Base-by-base conservation (phyloP, 1,140 invertebrate genomes). In the Holotrichia oblita region DNA sequence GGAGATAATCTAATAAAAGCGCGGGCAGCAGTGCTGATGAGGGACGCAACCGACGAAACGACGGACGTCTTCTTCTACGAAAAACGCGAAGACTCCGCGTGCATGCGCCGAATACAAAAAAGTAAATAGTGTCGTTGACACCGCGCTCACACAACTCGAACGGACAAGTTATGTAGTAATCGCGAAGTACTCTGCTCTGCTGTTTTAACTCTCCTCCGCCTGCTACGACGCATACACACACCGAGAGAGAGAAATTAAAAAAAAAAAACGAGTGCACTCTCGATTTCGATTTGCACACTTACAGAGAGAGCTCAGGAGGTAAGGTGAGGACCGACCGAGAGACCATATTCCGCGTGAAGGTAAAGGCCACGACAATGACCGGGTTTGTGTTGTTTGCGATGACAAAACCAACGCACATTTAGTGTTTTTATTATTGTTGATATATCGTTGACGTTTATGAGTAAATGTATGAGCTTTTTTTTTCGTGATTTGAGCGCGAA, bases 341-440 rank as follows among this genome's bases (percentile, higher is more conserved):
- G 27, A 34, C 27, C 27, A 34, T 34, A 34, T 34, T 34, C 27
- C 27, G 27, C 27, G 82, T 83, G 79, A 84, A 85, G 83, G 81
- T 83, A 83, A 84, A 84, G 85, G 82, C 83, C 85, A 80, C 80
- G 85, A 82, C 83, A 85, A 84, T 85, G 84, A 85, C 84, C 84
- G 83, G 77, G 77, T 78, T 24, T 42, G 69, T 72, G 41, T 20
- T 34, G 72, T 78, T 20, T 76, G 34, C 55, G 48, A 12, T 74
- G 12, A 17, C 27, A 69, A 12, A 10, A 34, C 22, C 20, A 27
- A 27, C 8, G 22, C 22, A 48, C 1, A 48, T 69, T 6, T 27
- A 69, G 27, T 10, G 61, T 27, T 69, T 24, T 48, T 27, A 17
- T 55, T 55, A 55, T 55, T 55, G 48, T 17, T n/a, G 48, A 17